Percentiles rank a stretch among this genome's conserved stretches.
phyloP scores from a whole-genome alignment of 2,113 vertebrate species.

The Chlorodrepanis virens region DNA sequence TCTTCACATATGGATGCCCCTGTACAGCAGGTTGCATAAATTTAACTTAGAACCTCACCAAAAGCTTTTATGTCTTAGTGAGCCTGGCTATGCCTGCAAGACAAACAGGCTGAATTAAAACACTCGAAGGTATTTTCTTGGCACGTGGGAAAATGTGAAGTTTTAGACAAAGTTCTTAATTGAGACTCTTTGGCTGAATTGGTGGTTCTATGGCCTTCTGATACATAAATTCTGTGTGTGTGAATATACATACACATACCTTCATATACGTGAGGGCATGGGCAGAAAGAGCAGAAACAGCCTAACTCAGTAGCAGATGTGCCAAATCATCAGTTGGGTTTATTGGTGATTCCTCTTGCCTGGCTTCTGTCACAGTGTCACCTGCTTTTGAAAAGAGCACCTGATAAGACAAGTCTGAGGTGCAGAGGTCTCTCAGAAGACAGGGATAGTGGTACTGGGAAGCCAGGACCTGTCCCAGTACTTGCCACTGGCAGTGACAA shows the following conservation, averaged over 20 bases:
- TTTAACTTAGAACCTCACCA: background rate
- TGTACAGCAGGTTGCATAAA: background rate
- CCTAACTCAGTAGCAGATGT: background rate
- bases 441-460: background rate
- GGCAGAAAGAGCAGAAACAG: background rate
- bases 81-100: background rate
- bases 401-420: background rate
- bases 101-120: background rate
- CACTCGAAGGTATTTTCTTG: background rate
- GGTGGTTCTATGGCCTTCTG: background rate
- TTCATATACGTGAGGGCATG: background rate
- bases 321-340: background rate
- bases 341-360: background rate
- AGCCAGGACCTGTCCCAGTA: background rate
- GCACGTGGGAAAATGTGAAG: background rate
- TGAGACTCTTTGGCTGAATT: background rate
- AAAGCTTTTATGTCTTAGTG: background rate
- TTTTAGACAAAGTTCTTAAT: background rate
- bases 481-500: background rate
- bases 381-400: background rate
- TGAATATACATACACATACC: accelerated
- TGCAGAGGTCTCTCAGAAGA: background rate
- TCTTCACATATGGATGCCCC: background rate
- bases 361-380: background rate
- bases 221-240: background rate